These are phyloP conservation scores for Megaceryle torquata DNA, from an alignment of 2,113 vertebrate species.

Conservation along the genomic window DNA sequence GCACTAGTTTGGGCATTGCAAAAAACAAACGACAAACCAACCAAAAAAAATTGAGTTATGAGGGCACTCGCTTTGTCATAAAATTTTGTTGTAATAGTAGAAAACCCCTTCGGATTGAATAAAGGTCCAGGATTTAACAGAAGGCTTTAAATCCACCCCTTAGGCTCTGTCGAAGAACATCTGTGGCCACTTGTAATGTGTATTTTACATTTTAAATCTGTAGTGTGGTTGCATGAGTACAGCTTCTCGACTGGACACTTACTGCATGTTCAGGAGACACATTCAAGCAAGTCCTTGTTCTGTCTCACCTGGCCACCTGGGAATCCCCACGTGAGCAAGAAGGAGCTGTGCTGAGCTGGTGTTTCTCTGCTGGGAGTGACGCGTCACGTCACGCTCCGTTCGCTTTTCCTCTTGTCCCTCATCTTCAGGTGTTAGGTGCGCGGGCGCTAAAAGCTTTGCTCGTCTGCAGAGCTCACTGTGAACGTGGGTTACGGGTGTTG, in stretches of 20 bases:
- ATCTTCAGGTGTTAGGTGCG: accelerated
- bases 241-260: neutral
- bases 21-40: no score
- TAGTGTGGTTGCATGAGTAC: neutral
- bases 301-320: neutral
- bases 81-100: neutral
- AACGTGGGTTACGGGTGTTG: accelerated
- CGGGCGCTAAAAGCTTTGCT: neutral
- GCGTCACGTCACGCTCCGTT: accelerated
- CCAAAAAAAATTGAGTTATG: neutral
- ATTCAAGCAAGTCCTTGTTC: neutral
- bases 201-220: neutral
- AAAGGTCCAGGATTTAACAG: neutral
- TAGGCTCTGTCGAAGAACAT: neutral
- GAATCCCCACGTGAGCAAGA: accelerated
- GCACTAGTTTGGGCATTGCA: neutral
- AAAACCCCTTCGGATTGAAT: neutral
- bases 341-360: neutral
- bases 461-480: accelerated
- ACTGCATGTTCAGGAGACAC: accelerated
- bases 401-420: neutral
- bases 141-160: neutral
- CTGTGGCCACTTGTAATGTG: neutral
- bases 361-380: neutral
- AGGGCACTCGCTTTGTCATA: neutral